Evolutionary conservation across 2,797 vertebrate genomes (phyloP), one percentile per base, ranked within the genome.

Genomic region (Molossus molossus): DNA sequence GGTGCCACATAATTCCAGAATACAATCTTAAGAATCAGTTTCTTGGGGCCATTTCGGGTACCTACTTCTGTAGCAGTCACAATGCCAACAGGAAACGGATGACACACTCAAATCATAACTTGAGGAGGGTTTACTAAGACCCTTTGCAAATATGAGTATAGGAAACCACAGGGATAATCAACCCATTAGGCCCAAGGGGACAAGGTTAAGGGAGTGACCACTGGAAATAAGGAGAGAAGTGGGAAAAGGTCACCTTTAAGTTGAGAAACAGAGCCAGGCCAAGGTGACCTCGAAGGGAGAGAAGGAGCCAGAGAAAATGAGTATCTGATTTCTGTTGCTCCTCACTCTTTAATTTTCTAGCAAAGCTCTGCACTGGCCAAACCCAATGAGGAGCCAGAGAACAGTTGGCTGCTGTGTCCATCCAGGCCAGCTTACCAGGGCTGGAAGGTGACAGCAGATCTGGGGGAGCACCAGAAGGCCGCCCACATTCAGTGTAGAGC

Each of bases 191-290:
- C 53, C 18, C 70, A 60, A 83, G 76, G 65, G 65, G 5, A 65
- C 55, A 82, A 77, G 12, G 6, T 57, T 57, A 64, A 86, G 15
- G n/a, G 15, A 53, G 37, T 25, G 4, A 64, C 70, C 77, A n/a
- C 15, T 33, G 13, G 15, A 92, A 94, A 58, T 58, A 50, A 80
- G 40, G 55, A 92, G 33, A 82, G 73, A 84, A 90, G 12, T 87
- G 33, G 37, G 25, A 33, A 73, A 14, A 75, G 29, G 53, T 27
- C 25, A 45, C 37, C 18, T 60, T 65, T 58, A 37, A 37, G 67
- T 10, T 62, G 20, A 84, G 60, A 6, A 40, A 33, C 55, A 67
- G 60, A 72, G 73, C 21, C 25, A 79, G 60, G 7, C 45, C 45
- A 69, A 57, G 48, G 13, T n/a, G 53, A 82, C 17, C 69, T 29